Percentiles rank a stretch among this genome's conserved stretches.
phyloP scores from a whole-genome alignment of 2,888 invertebrate genomes.

The Chloroclysta siterata region DNA sequence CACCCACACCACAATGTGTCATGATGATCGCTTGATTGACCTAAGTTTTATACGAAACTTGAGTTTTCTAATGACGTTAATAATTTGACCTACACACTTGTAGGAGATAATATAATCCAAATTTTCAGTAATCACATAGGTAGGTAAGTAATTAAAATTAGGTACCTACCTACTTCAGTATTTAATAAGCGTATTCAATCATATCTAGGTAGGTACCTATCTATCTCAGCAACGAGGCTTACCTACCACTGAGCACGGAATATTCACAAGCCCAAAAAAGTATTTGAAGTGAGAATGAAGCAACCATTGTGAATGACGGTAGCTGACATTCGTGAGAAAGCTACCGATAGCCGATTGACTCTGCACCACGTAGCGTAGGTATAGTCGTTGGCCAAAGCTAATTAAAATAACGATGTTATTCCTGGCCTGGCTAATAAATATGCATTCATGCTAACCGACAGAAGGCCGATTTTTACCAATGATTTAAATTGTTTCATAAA shows the following conservation, averaged over 20 bases:
- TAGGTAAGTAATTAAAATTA: too few species aligned
- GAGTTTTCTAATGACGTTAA: too few species aligned
- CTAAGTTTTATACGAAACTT: too few species aligned
- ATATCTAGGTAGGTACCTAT: background rate
- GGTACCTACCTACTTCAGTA: too few species aligned
- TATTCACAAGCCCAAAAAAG: constrained; percentile 13
- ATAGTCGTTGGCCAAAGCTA: constrained; percentile 5
- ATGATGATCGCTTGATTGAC: too few species aligned
- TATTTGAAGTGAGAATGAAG: constrained; percentile 21
- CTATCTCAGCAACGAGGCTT: background rate
- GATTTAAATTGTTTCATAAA: too few species aligned
- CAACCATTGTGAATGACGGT: constrained; percentile 24
- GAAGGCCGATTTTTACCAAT: too few species aligned
- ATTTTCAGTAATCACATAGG: too few species aligned
- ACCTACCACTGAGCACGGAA: background rate
- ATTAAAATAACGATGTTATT: background rate
- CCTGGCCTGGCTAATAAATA: background rate
- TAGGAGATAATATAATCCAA: too few species aligned
- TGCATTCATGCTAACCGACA: too few species aligned
- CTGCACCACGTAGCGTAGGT: constrained; percentile 1
- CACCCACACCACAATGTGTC: background rate
- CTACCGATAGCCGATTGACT: constrained; percentile 29
- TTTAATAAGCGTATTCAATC: too few species aligned
- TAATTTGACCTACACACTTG: too few species aligned
- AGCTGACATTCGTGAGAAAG: constrained; percentile 40